Evolutionary conservation across 2,113 vertebrate species (phyloP).

Genomic region (Lamprotornis superbus): DNA sequence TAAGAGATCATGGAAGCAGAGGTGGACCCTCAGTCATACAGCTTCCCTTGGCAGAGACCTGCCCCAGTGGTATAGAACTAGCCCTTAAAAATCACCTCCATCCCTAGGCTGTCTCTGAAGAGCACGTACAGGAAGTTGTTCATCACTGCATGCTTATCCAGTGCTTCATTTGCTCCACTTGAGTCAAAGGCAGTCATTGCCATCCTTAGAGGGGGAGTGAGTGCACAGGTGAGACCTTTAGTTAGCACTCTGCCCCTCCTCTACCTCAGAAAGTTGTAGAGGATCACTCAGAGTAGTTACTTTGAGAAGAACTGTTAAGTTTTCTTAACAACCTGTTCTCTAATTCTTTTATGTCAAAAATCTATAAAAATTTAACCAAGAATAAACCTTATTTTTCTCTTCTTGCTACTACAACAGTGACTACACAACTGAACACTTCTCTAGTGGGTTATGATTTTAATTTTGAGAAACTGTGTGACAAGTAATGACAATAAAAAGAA

Average conservation of each 20-base stretch:
- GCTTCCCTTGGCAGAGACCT: background rate
- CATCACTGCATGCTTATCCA: background rate
- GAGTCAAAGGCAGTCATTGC: background rate
- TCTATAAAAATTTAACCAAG: background rate
- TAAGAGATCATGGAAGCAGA: background rate
- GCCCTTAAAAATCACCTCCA: background rate
- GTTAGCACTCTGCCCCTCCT: background rate
- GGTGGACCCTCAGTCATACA: background rate
- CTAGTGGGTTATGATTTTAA: background rate
- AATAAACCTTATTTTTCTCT: background rate
- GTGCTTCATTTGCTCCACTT: background rate
- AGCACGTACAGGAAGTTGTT: background rate
- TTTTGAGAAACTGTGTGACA: background rate
- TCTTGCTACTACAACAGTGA: background rate
- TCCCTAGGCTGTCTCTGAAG: background rate
- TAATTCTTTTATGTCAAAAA: background rate
- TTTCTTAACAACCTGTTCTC: background rate
- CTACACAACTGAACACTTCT: background rate
- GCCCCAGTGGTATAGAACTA: background rate
- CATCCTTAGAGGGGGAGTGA: background rate
- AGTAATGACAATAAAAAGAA: background rate
- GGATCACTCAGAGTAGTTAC: background rate
- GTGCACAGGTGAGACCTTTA: background rate
- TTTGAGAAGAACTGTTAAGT: background rate
- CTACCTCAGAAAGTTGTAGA: background rate